Conservation (phyloP, 2,888 invertebrate species). For the Acleris holmiana region DNA sequence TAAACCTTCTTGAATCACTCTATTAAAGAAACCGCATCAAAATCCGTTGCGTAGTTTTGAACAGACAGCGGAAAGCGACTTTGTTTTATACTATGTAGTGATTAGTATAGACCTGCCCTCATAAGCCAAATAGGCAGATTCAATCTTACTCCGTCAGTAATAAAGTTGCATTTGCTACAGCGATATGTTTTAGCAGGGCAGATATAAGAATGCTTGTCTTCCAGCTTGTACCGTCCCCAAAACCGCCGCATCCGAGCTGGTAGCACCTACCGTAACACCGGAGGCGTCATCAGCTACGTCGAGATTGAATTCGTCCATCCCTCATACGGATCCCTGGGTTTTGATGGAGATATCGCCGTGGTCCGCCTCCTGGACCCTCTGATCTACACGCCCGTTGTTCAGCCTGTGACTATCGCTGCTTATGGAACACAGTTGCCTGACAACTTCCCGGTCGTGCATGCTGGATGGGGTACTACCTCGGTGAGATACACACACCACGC, state of each 20-base stretch:
- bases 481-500: no score
- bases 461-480: constrained; percentile 59
- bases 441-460: constrained; percentile 50
- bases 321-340: constrained; percentile 43
- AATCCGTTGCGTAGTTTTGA: no score
- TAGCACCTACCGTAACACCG: constrained; percentile 53
- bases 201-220: no score
- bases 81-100: no score
- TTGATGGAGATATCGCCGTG: constrained; percentile 58
- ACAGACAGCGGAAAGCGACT: no score
- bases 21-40: no score
- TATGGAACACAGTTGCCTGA: constrained; percentile 45
- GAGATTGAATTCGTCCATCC: constrained; percentile 52
- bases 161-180: no score
- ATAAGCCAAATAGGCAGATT: no score
- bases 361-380: constrained; percentile 45
- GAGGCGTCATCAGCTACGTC: constrained; percentile 54
- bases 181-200: no score
- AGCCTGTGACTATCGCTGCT: constrained; percentile 46
- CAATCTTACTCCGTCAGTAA: no score
- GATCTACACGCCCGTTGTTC: constrained; percentile 45
- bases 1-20: no score
- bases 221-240: constrained; percentile 45
- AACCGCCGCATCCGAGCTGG: constrained; percentile 63
- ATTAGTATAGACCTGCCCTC: no score